Base-by-base conservation (phyloP, 2,888 invertebrate species). In the Hipparchia sbordonii region DNA sequence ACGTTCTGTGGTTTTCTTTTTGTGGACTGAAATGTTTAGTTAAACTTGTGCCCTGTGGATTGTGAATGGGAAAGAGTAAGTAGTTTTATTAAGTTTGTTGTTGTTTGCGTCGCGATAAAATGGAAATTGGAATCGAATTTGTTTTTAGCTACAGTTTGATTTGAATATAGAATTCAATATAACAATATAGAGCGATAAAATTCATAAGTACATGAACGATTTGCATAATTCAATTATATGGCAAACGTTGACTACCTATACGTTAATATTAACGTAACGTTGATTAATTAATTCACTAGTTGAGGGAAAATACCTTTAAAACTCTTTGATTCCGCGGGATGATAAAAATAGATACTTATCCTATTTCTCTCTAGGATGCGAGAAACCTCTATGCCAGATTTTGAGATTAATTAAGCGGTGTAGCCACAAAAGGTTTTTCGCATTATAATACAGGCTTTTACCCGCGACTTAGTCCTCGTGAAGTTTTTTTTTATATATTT, bases 41-140 rank as follows among this genome's bases (percentile, higher is more conserved):
- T 74, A 4, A 67, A 67, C 67, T 70, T 72, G 74, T 74, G 75
- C 60, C 65, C 56, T 74, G 72, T 76, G 76, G 76, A 76, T 76
- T 76, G 65, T 72, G 74, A 76, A 74, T 72, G 72, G 66, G 57
- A 63, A 74, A 76, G 62, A 72, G 76, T 74, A 76, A 76, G 76
- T 74, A 71, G 61, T 74, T 56, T 67, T 65, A 70, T 66, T 45
- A 68, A 68, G 10, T 73, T 70, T 57, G 33, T 71, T 61, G 70
- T 61, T 13, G 54, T 62, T 61, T 54, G 62, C 45, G 39, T 57
- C 46, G 8, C 45, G 5, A 67, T 67, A 12, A 45, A 65, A 62
- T 48, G 48, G 62, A 23, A 48, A 52, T 65, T 57, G 67, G 67
- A 5, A 67, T 67, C 9, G 45, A 57, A 57, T 67, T 67, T 57